These are phyloP conservation scores for Sphecodes monilicornis DNA, from an alignment of 2,888 invertebrate genomes.

Conservation along the genomic window DNA sequence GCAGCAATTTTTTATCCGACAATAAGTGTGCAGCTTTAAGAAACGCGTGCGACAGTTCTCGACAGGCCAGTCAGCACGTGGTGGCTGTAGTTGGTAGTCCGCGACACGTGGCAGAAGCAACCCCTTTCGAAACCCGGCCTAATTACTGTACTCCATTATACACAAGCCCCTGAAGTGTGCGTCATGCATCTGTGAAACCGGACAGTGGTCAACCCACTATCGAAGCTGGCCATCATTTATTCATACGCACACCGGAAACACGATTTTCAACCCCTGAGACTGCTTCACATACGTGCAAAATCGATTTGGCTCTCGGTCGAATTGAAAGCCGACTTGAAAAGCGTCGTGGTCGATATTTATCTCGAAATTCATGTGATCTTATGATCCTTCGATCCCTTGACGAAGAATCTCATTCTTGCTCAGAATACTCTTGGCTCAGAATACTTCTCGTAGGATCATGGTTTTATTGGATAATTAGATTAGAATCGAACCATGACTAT, in stretches of 20 bases:
- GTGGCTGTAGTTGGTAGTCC: conserved; percentile 21
- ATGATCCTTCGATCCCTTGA: too few relatives aligned
- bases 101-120: conserved; percentile 63
- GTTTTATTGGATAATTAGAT: too few relatives aligned
- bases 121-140: conserved; percentile 38
- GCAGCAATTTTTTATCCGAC: too few relatives aligned
- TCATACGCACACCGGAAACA: background rate
- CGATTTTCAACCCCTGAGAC: background rate
- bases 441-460: too few relatives aligned
- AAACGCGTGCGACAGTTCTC: conserved; percentile 12
- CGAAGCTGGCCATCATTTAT: conserved; percentile 23
- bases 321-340: background rate
- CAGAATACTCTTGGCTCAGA: too few relatives aligned
- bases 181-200: conserved; percentile 66
- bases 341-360: background rate
- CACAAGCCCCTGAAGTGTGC: conserved; percentile 51
- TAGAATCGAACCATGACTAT: too few relatives aligned
- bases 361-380: too few relatives aligned
- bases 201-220: conserved; percentile 55
- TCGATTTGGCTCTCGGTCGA: background rate
- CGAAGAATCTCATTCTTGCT: background rate
- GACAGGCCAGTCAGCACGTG: conserved; percentile 37
- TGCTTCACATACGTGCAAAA: background rate
- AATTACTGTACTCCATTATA: conserved; percentile 33
- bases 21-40: conserved; percentile 16